phyloP scores from a whole-genome alignment of 2,888 invertebrate species.

The Mythimna ferrago region DNA sequence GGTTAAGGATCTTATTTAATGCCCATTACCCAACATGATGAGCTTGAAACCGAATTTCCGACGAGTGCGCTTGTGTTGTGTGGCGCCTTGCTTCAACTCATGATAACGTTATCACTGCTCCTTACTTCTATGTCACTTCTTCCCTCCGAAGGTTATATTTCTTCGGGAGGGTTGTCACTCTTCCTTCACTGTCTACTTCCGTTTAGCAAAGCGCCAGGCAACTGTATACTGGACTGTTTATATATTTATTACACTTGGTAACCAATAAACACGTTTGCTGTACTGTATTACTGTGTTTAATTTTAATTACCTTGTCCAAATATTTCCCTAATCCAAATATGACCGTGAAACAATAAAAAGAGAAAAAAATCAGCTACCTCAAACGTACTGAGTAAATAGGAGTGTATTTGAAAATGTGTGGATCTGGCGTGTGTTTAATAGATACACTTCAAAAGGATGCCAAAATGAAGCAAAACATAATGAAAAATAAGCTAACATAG shows the following conservation, averaged over 20 bases:
- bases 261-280: slow-evolving; percentile 78
- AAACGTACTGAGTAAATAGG: background rate
- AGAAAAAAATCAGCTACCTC: background rate
- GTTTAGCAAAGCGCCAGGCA: slow-evolving; percentile 67
- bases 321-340: background rate
- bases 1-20: slow-evolving; percentile 8
- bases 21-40: slow-evolving; percentile 21
- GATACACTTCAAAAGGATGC: slow-evolving; percentile 1
- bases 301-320: slow-evolving; percentile 40
- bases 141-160: slow-evolving; percentile 36
- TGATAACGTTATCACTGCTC: slow-evolving; percentile 10
- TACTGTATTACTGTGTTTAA: slow-evolving; percentile 68
- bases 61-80: slow-evolving; percentile 65
- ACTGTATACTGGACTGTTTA: slow-evolving; percentile 69
- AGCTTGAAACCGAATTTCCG: slow-evolving; percentile 55
- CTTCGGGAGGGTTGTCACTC: slow-evolving; percentile 16
- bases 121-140: slow-evolving; percentile 10
- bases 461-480: slow-evolving; percentile 6
- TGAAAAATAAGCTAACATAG: background rate
- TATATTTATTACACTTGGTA: slow-evolving; percentile 72
- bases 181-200: slow-evolving; percentile 41
- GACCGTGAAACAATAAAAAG: background rate
- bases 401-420: background rate
- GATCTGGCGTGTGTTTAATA: background rate
- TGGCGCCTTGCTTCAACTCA: slow-evolving; percentile 59